Evolutionary conservation across 1,140 invertebrate species (phyloP), one percentile per base, ranked within the genome.

Genomic region (Drusus annulatus): DNA sequence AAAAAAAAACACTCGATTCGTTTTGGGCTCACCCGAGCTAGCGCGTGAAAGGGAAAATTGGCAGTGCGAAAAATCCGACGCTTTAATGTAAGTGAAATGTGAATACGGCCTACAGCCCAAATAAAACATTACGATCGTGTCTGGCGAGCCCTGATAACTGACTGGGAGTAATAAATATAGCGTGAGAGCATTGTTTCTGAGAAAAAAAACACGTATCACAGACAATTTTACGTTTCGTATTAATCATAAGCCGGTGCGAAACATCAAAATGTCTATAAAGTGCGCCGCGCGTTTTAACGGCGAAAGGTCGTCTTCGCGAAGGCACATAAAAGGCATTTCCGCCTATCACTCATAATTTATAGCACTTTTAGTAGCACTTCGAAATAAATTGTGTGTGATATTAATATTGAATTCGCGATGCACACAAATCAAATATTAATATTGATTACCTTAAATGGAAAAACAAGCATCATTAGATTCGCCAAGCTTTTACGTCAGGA

Each of bases 41-140:
- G 25, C 8, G 54, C 21, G 71, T 31, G 52, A 75, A 58, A 75
- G n/a, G 25, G 71, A 58, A 75, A 75, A 58, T 56, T 58, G 71
- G 54, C 17, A 19, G 71, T 28, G 71, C 58, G 71, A 58, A 75
- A 75, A 58, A 75, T 75, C 17, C 58, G 31, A 58, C 54, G n/a
- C 54, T 58, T 56, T 75, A 75, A 75, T 75, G 71, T 58, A 45
- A 75, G 54, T 58, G 71, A 75, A 58, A 75, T 75, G 71, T 31
- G 69, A 73, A 51, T 51, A 54, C 45, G 54, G 71, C 52, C 16
- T 17, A 52, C 52, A 56, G 45, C 52, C 23, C 10, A 50, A 75
- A 60, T 75, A 75, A 56, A 75, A 75, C 56, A 58, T 28, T 56
- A 75, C 71, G 52, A 58, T 58, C 52, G 25, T 75, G 71, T 75